These are phyloP conservation scores for Alfaro cultratus DNA, from an alignment of 2,797 vertebrate species.

Conservation along the genomic window DNA sequence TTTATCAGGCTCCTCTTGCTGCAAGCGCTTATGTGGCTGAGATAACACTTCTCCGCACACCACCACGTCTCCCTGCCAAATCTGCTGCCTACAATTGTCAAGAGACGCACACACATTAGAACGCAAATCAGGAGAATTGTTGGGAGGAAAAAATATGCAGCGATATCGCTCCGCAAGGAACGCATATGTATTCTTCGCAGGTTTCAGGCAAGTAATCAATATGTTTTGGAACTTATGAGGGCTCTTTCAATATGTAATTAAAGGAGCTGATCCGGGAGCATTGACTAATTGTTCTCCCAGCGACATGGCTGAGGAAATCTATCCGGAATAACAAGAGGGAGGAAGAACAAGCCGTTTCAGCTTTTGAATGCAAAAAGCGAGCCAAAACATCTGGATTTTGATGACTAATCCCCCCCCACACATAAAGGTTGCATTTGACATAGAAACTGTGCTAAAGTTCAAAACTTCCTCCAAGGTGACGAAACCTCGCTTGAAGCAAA, in stretches of 20 bases:
- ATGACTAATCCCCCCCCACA: conserved; percentile 39
- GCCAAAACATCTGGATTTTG: conserved; percentile 56
- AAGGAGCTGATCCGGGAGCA: conserved; percentile 42
- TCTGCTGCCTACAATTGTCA: conserved; percentile 64
- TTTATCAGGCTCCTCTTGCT: conserved; percentile 59
- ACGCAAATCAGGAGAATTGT: conserved; percentile 55
- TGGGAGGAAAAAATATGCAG: conserved; percentile 34
- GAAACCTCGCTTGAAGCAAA: conserved; percentile 22
- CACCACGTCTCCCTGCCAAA: conserved; percentile 61
- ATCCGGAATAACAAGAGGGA: conserved; percentile 16
- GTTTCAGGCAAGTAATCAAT: conserved; percentile 58
- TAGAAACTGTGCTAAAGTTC: conserved; percentile 34
- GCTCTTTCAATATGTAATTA: conserved; percentile 68
- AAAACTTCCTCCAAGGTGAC: conserved; percentile 23
- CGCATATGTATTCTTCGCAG: conserved; percentile 48
- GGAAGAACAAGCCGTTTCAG: conserved; percentile 5
- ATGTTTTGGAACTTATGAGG: conserved; percentile 56
- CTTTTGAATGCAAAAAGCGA: conserved; percentile 18
- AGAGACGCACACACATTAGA: conserved; percentile 25
- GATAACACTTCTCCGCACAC: conserved; percentile 54
- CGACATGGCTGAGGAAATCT: conserved; percentile 47
- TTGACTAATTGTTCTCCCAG: conserved; percentile 50
- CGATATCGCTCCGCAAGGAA: conserved; percentile 27
- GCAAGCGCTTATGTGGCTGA: conserved; percentile 52
- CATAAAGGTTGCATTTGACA: background rate